phyloP scores from a whole-genome alignment of 2,113 vertebrate species.

The Microcebus lehilahytsara region DNA sequence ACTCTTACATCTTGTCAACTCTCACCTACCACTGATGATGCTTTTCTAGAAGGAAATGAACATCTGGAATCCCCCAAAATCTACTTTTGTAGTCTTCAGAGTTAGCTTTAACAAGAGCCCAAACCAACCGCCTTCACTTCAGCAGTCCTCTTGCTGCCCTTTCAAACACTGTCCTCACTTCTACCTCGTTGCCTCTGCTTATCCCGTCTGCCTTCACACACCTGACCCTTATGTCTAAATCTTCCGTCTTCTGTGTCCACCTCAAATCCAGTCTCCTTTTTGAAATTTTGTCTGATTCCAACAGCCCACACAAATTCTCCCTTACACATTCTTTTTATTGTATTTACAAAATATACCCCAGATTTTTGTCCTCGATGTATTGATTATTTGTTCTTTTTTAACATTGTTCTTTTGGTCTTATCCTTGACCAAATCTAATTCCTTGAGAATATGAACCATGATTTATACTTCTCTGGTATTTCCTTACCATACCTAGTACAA shows the following conservation, averaged over 20 bases:
- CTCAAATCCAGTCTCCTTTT: neutral
- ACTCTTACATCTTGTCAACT: neutral
- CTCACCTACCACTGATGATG: neutral
- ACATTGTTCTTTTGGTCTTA: neutral
- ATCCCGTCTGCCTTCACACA: neutral
- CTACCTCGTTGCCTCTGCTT: neutral
- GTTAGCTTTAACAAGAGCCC: neutral
- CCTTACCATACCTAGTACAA: neutral
- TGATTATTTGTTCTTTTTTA: neutral
- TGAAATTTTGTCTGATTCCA: neutral
- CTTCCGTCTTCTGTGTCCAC: neutral
- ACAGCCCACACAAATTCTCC: neutral
- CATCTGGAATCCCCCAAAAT: too few species aligned
- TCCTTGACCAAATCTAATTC: neutral
- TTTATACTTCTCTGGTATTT: neutral
- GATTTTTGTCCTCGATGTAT: neutral
- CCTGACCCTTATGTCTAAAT: neutral
- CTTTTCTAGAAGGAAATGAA: neutral
- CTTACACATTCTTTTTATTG: neutral
- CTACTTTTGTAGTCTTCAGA: neutral
- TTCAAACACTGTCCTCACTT: neutral
- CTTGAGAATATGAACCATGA: neutral
- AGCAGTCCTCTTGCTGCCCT: neutral
- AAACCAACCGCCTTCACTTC: neutral
- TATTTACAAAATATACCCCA: neutral